phyloP scores from a whole-genome alignment of 2,888 invertebrate species.

The Clunio marinus region DNA sequence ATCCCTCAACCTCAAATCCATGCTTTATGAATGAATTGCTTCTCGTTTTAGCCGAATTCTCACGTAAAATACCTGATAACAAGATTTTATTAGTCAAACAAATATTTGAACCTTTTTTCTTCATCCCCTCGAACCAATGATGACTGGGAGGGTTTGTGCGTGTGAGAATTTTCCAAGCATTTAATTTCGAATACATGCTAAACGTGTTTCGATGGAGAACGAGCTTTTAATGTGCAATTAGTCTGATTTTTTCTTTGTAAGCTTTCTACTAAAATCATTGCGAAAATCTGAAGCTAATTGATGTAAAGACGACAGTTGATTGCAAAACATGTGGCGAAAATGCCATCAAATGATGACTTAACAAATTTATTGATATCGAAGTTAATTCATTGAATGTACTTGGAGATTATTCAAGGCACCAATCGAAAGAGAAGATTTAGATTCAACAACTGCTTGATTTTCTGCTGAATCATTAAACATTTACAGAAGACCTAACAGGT shows the following conservation, averaged over 20 bases:
- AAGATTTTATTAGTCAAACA: slow-evolving; percentile 24
- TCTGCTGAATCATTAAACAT: too few species aligned
- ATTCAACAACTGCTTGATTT: too few species aligned
- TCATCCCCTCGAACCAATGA: background rate
- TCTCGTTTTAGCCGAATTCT: slow-evolving; percentile 4
- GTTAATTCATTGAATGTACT: too few species aligned
- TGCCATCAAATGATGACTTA: too few species aligned
- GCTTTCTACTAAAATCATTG: background rate
- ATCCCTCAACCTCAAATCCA: slow-evolving; percentile 14
- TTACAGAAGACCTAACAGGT: too few species aligned
- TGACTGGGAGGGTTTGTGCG: background rate
- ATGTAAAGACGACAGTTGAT: background rate
- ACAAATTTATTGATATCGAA: too few species aligned
- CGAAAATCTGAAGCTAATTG: background rate
- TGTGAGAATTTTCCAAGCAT: slow-evolving; percentile 2
- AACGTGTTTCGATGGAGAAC: background rate
- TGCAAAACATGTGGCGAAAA: background rate
- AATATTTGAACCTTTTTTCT: slow-evolving; percentile 12
- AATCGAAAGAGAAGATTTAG: too few species aligned
- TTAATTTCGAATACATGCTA: slow-evolving; percentile 11
- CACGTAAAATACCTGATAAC: slow-evolving; percentile 25
- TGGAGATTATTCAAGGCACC: too few species aligned
- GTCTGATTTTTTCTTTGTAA: background rate
- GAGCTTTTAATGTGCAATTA: slow-evolving; percentile 4
- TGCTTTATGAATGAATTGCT: background rate